Conservation (phyloP, 1,140 invertebrate species). For the Anoplophora glabripennis region DNA sequence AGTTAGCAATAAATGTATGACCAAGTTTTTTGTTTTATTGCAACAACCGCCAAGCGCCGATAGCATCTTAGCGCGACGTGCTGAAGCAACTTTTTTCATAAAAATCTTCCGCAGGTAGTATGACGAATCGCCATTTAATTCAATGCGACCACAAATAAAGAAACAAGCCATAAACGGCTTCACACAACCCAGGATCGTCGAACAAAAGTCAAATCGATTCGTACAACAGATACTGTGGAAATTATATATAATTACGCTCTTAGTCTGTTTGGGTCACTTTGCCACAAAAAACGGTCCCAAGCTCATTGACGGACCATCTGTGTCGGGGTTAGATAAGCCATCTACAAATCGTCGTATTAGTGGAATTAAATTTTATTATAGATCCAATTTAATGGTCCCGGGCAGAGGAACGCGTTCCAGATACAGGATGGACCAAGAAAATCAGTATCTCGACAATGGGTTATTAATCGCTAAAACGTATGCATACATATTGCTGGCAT, state of each 20-base stretch:
- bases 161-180: neutral
- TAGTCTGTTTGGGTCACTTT: constrained; percentile 19
- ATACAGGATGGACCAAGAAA: constrained; percentile 3
- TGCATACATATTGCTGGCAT: too few species aligned
- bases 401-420: neutral
- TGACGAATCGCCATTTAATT: too few species aligned
- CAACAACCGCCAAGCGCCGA: too few species aligned
- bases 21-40: too few species aligned
- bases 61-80: too few species aligned
- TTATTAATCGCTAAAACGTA: too few species aligned
- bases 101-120: too few species aligned
- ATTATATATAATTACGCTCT: constrained; percentile 27
- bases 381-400: constrained; percentile 1
- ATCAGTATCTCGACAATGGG: too few species aligned
- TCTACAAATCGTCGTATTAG: constrained; percentile 28
- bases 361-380: constrained; percentile 24
- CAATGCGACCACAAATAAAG: too few species aligned
- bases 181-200: neutral
- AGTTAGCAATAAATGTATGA: too few species aligned
- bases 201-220: constrained; percentile 7
- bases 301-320: constrained; percentile 9
- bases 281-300: constrained; percentile 19
- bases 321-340: constrained; percentile 20
- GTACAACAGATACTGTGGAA: constrained; percentile 8
- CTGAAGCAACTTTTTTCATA: too few species aligned